These are phyloP conservation scores for Montipora capricornis DNA, from an alignment of 64 coral and sea anemone species.

Conservation along the genomic window DNA sequence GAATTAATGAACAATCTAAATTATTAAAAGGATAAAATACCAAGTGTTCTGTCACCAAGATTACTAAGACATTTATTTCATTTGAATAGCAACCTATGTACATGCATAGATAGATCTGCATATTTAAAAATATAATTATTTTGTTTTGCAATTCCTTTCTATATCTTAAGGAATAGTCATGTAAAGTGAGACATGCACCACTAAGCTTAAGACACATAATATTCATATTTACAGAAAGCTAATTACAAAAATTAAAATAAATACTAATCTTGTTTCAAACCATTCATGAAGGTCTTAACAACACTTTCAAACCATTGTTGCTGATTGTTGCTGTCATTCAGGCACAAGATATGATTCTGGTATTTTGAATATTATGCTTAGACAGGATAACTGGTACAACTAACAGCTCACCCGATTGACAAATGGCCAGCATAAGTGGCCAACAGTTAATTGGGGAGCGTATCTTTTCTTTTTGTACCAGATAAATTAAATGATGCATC, in stretches of 20 bases:
- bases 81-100: neutral
- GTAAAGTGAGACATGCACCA: neutral
- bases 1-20: too few relatives aligned
- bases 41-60: neutral
- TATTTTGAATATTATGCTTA: too few relatives aligned
- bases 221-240: neutral
- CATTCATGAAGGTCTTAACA: neutral
- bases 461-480: too few relatives aligned
- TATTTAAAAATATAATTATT: constrained; percentile 13
- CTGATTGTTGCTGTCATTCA: too few relatives aligned
- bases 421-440: too few relatives aligned
- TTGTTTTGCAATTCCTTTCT: neutral
- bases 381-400: too few relatives aligned
- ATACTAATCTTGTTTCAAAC: neutral
- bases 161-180: neutral
- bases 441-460: too few relatives aligned
- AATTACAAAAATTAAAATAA: neutral
- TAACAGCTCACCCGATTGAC: too few relatives aligned
- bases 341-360: too few relatives aligned
- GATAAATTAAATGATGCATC: too few relatives aligned
- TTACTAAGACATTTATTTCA: neutral
- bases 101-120: neutral
- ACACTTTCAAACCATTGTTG: too few relatives aligned
- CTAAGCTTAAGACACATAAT: neutral
- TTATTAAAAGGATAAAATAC: neutral